Conservation (phyloP, 2,113 vertebrate genomes). For the Galeopterus variegatus region DNA sequence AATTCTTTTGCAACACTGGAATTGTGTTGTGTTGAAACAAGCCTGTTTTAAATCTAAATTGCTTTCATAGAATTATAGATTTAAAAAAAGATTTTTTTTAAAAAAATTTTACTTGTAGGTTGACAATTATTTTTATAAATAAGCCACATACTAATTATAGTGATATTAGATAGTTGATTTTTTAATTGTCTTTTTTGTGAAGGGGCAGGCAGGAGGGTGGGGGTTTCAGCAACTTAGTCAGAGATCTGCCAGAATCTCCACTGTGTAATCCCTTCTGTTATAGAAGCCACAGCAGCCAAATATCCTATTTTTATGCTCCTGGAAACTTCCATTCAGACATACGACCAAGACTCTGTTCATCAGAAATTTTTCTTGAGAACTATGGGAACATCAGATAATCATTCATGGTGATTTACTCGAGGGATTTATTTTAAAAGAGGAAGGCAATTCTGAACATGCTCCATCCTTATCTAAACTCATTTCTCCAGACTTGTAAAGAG, state of each 20-base stretch:
- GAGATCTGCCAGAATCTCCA: background rate
- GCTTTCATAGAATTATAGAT: background rate
- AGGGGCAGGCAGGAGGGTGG: background rate
- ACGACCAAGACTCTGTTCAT: background rate
- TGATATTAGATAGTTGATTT: background rate
- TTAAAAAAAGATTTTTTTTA: background rate
- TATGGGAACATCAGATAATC: background rate
- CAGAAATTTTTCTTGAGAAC: conserved; percentile 23
- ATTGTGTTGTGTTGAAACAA: conserved; percentile 20
- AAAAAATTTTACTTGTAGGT: background rate
- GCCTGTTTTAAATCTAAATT: conserved; percentile 19
- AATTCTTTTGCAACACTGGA: background rate
- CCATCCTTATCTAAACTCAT: background rate
- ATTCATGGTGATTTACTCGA: background rate
- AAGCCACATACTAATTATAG: background rate
- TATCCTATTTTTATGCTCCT: background rate
- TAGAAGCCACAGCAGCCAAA: background rate
- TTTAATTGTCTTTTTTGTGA: background rate
- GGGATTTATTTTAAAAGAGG: background rate
- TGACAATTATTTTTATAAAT: background rate
- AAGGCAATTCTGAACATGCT: background rate
- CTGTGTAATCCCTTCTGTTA: background rate
- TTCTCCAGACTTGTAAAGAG: background rate
- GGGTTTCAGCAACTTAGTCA: background rate
- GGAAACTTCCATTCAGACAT: conserved; percentile 18